phyloP scores from a whole-genome alignment of 2,113 vertebrate genomes.

The Bubalus kerabau region DNA sequence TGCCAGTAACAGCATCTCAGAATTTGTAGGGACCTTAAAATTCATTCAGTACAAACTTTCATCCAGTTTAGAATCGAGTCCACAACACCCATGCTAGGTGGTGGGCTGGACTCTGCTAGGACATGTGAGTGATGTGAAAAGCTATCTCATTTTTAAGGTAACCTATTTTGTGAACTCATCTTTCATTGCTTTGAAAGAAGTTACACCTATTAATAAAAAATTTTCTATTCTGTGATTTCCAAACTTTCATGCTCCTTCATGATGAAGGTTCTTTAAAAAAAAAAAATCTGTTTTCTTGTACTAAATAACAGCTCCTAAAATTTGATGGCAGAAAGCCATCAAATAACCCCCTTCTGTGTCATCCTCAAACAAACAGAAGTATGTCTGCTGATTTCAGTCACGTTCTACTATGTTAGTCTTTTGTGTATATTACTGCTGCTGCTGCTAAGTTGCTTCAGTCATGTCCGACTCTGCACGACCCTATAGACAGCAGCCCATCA shows the following conservation, averaged over 20 bases:
- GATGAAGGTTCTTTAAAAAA: not conserved
- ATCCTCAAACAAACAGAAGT: not conserved
- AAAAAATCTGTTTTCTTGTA: not conserved
- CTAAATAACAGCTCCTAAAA: not conserved
- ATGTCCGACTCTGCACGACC: fast-evolving
- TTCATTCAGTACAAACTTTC: not conserved
- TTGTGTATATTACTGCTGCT: too few species aligned
- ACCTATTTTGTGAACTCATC: not conserved
- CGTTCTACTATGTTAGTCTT: not conserved
- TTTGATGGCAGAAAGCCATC: not conserved
- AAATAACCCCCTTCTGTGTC: not conserved
- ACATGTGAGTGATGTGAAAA: fast-evolving
- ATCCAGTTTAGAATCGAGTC: not conserved
- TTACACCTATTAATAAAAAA: not conserved
- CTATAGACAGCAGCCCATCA: too few species aligned
- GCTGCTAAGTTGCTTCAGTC: too few species aligned
- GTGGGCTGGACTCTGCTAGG: not conserved
- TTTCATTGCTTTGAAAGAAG: not conserved
- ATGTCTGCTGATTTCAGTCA: not conserved
- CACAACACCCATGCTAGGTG: fast-evolving
- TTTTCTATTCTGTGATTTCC: not conserved
- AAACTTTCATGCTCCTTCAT: not conserved
- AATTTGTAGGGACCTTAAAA: constrained; percentile 1
- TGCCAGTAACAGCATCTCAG: constrained; percentile 1
- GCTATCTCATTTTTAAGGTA: not conserved